Percentiles rank a stretch among this genome's conserved stretches.
These are phyloP conservation scores for Coptotermes formosanus DNA, from an alignment of 1,140 invertebrate species.

Conservation along the genomic window DNA sequence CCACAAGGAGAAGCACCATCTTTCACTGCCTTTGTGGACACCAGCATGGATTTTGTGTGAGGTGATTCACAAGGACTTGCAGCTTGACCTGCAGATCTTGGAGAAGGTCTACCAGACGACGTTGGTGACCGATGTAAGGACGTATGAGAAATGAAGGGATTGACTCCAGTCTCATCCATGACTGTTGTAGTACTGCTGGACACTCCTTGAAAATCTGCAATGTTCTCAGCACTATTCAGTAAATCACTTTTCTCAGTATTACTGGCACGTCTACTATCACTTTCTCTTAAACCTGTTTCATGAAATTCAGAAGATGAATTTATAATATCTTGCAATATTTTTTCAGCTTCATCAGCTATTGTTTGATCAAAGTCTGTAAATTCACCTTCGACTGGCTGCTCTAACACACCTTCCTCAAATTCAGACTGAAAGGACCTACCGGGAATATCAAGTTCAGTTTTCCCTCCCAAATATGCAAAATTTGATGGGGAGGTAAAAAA, in stretches of 20 bases:
- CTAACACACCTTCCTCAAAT: not conserved
- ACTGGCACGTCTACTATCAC: not conserved
- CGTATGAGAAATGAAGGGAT: not conserved
- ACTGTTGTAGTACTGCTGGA: not conserved
- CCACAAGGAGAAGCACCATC: not conserved
- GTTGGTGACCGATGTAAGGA: not conserved
- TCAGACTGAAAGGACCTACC: not conserved
- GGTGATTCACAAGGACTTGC: not conserved
- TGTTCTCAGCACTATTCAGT: not conserved
- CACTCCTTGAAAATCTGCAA: not conserved
- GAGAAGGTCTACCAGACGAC: not conserved
- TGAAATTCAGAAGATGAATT: not conserved
- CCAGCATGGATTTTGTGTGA: not conserved
- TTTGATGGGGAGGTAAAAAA: not conserved
- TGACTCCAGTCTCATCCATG: not conserved
- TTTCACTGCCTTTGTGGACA: not conserved
- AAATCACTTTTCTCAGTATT: not conserved
- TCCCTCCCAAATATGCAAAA: not conserved
- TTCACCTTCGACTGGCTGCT: not conserved
- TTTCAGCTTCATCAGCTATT: constrained; percentile 6
- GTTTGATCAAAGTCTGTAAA: not conserved
- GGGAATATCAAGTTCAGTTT: not conserved
- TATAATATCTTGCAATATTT: not conserved
- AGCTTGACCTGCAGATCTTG: not conserved
- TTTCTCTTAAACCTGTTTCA: not conserved